Conservation (phyloP, 2,113 vertebrate species). For the Zosterops lateralis region DNA sequence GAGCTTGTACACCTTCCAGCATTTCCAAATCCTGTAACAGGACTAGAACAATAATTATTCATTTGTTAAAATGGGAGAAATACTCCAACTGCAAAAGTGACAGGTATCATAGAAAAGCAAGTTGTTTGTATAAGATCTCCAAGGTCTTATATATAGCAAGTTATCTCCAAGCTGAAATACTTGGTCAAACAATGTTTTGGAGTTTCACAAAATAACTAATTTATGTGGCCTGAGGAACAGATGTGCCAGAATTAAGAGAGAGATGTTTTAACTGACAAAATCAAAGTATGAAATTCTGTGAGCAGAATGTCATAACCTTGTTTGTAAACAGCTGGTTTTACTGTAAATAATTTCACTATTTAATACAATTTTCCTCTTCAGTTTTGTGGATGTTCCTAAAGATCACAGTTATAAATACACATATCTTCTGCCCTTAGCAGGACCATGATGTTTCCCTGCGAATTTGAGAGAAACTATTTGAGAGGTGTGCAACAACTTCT, state of each 20-base stretch:
- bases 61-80: not conserved
- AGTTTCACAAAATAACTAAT: not conserved
- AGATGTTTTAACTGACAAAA: not conserved
- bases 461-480: not conserved
- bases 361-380: not conserved
- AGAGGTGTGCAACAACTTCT: not conserved
- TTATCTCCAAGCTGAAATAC: not conserved
- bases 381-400: not conserved
- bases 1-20: not conserved
- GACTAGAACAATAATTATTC: not conserved
- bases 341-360: not conserved
- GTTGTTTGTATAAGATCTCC: not conserved
- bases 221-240: not conserved
- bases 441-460: not conserved
- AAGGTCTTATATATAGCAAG: not conserved
- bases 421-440: not conserved
- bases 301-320: not conserved
- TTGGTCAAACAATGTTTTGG: not conserved
- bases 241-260: not conserved
- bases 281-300: not conserved
- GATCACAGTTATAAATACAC: not conserved
- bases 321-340: not conserved
- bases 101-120: not conserved
- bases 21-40: not conserved
- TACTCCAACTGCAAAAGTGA: not conserved